phyloP scores from a whole-genome alignment of 2,888 invertebrate genomes.

The Caenorhabditis sp. region DNA sequence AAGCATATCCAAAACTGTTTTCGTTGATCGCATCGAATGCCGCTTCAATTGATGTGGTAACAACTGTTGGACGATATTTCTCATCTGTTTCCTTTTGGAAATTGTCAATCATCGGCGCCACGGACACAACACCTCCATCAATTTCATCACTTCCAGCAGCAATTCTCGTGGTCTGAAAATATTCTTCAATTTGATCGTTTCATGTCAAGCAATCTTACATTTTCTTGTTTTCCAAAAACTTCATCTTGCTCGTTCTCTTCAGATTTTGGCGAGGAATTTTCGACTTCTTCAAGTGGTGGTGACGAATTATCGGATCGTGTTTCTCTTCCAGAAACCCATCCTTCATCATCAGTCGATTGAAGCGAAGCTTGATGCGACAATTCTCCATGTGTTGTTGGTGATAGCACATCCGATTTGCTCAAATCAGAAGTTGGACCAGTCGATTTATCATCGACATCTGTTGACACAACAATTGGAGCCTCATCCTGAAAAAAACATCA shows the following conservation, averaged over 20 bases:
- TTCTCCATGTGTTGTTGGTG: slow-evolving; percentile 6
- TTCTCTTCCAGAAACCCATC: slow-evolving; percentile 40
- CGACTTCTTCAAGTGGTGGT: slow-evolving; percentile 9
- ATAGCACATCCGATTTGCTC: slow-evolving; percentile 26
- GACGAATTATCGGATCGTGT: slow-evolving; percentile 32
- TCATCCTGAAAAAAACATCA: background rate
- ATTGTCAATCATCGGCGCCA: slow-evolving; percentile 13
- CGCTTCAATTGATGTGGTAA: slow-evolving; percentile 24
- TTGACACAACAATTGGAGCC: slow-evolving; percentile 20
- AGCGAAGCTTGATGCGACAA: slow-evolving; percentile 24
- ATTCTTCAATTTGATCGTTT: background rate
- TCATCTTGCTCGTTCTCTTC: too few species aligned
- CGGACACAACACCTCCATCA: slow-evolving; percentile 21
- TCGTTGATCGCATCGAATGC: slow-evolving; percentile 20
- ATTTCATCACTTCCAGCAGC: slow-evolving; percentile 30
- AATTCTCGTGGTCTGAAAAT: slow-evolving; percentile 8
- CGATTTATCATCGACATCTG: slow-evolving; percentile 27
- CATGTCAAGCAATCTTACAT: background rate
- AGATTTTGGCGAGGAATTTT: background rate
- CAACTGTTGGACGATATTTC: slow-evolving; percentile 11
- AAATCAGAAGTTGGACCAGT: slow-evolving; percentile 35
- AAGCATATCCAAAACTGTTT: background rate
- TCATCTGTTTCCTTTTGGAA: slow-evolving; percentile 2
- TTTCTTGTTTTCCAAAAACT: slow-evolving; percentile 10
- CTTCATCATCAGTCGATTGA: slow-evolving; percentile 43